These are phyloP conservation scores for Cochlearius cochlearius DNA, from an alignment of 2,113 vertebrate species.

Conservation along the genomic window DNA sequence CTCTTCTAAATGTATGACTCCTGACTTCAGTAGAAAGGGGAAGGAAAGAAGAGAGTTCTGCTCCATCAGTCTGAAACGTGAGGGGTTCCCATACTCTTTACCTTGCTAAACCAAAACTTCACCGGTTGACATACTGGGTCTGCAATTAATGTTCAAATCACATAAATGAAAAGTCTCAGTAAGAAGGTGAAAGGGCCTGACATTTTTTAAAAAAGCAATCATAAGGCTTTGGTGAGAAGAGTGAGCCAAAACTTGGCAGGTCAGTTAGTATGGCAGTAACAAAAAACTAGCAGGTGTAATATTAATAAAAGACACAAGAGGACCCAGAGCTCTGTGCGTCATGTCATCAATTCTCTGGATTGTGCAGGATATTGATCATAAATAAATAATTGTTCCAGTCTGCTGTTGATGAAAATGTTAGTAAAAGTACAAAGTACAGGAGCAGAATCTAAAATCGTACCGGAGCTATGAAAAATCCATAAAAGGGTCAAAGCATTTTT, in stretches of 20 bases:
- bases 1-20: background rate
- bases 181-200: background rate
- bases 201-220: background rate
- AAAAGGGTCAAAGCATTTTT: background rate
- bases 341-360: background rate
- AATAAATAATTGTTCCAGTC: constrained; percentile 20
- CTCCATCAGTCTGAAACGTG: background rate
- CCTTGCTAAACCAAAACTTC: background rate
- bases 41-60: background rate
- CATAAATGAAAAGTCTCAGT: background rate
- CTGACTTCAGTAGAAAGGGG: background rate
- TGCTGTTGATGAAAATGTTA: constrained; percentile 22
- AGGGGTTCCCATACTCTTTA: background rate
- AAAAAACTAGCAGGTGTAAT: background rate
- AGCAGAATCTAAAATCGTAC: background rate
- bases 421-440: background rate
- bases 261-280: background rate
- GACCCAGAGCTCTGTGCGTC: background rate
- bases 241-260: background rate
- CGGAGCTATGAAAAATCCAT: constrained; percentile 1
- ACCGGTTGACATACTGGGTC: rapidly evolving
- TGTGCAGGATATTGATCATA: constrained; percentile 1
- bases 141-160: background rate
- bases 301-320: background rate
- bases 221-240: background rate